Base-by-base conservation (phyloP, 2,797 vertebrate genomes). In the Lagodon rhomboides region DNA sequence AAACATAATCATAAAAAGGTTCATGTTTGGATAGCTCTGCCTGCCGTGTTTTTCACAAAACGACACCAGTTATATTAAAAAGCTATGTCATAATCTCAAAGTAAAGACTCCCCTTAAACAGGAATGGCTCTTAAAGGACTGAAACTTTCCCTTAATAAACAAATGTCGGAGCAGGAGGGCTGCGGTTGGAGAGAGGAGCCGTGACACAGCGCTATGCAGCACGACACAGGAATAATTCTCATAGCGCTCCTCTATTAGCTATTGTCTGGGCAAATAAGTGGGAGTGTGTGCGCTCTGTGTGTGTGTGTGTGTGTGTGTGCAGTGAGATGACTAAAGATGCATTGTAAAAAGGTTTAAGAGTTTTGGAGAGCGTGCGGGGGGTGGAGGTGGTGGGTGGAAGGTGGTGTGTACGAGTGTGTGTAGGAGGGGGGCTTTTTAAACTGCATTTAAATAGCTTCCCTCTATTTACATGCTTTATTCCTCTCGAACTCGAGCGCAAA, bases 1-100 rank as follows among this genome's bases (percentile, higher is more conserved):
- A 71, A 67, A 62, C 46, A 88, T 49, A 76, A 83, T 71, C 86
- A 72, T 87, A 91, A 90, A 90, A 84, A 79, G 67, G 61, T 71
- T 67, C 20, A 27, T 76, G 70, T 82, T 84, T 80, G 38, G 67
- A 87, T 54, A 9, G 67, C 73, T 76, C 17, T 17, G 60, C 84
- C 75, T 0, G 20, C 55, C 43, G 25, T 46, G 77, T 85, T 89
- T 91, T 69, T 86, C 73, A 84, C 50, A 0, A 75, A 65, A 83
- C 27, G 67, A 85, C 80, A 85, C 27, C 59, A 25, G 84, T 87
- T 84, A 77, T 87, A 93, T 94, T 93, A 92, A 93, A 93, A 92
- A 87, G 79, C 85, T 89, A 85, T 84, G 88, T 94, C 90, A 93
- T 91, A 69, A 88, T 88, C 81, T 77, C 73, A 83, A 85, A 87